Base-by-base conservation (phyloP, 2,888 invertebrate genomes). In the Cerastis rubricosa region DNA sequence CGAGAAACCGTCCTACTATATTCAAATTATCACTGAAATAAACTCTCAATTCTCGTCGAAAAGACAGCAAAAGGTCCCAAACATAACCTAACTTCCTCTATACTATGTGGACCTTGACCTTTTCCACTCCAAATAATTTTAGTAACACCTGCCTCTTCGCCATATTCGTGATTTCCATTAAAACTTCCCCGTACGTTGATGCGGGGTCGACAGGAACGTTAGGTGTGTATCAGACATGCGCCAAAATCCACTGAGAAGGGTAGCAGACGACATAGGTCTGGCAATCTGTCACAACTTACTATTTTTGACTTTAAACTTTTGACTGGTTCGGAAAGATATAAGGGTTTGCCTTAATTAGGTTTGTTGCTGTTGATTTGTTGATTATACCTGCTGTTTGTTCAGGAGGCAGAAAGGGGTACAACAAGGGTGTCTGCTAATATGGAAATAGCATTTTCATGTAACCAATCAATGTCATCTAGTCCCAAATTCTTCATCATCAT, bases 71-170 rank as follows among this genome's bases (percentile, higher is more conserved):
- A n/a, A 59, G n/a, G 59, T 45, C 40, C 67, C 0, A 49, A n/a
- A 35, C 12, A 54, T 74, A 49, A n/a, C n/a, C 40, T 8, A 81
- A 70, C 43, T 43, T 66, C 25, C 11, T 47, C 45, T 59, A 70
- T 83, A 74, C n/a, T 1, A 43, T 47, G 64, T 35, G 51, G 49
- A 49, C 35, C 64, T 64, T 74, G 78, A 73, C 77, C 78, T 78
- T 81, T 83, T 83, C 63, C 54, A 65, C 59, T 78, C 14, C 59
- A 71, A 83, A 74, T 78, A 69, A 77, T 70, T 82, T 71, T 45
- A 49, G 61, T 45, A 45, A 43, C 54, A 83, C 74, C 71, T 83
- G 74, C 40, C 45, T 47, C 22, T 0, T 29, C 22, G 25, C 63
- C 29, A 25, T 64, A 51, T 45, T 63, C 63, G 51, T 67, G 72